Evolutionary conservation across 1,140 invertebrate genomes (phyloP).

Genomic region (Lepidurus couesii): DNA sequence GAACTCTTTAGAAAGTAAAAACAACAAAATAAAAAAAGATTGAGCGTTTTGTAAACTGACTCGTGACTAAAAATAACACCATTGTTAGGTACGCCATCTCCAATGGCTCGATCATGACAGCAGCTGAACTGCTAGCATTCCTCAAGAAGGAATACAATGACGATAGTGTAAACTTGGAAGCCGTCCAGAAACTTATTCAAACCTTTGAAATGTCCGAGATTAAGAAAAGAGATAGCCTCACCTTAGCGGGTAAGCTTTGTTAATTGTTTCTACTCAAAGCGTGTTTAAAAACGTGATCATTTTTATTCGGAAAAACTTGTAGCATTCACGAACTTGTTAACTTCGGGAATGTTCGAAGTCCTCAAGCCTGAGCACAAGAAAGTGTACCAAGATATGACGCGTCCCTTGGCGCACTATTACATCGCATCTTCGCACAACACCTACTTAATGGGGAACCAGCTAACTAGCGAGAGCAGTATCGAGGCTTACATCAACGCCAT

Average conservation of each 20-base stretch:
- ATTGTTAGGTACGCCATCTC: constrained; percentile 37
- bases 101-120: constrained; percentile 33
- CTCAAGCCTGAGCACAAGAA: constrained; percentile 43
- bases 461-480: constrained; percentile 52
- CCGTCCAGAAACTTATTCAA: constrained; percentile 43
- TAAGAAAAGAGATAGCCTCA: neutral
- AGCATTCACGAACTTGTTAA: constrained; percentile 47
- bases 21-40: constrained; percentile 20
- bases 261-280: neutral
- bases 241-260: neutral
- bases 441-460: constrained; percentile 53
- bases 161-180: constrained; percentile 37
- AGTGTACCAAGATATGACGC: constrained; percentile 57
- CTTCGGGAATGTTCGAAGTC: constrained; percentile 45
- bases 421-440: constrained; percentile 63
- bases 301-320: constrained; percentile 6
- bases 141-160: constrained; percentile 42
- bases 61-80: neutral
- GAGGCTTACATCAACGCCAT: constrained; percentile 53
- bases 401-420: constrained; percentile 58
- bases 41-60: neutral
- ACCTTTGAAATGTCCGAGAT: constrained; percentile 43
- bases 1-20: constrained; percentile 50
- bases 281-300: neutral
- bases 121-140: constrained; percentile 39